phyloP scores from a whole-genome alignment of 2,113 vertebrate genomes.

The Pedetes capensis region DNA sequence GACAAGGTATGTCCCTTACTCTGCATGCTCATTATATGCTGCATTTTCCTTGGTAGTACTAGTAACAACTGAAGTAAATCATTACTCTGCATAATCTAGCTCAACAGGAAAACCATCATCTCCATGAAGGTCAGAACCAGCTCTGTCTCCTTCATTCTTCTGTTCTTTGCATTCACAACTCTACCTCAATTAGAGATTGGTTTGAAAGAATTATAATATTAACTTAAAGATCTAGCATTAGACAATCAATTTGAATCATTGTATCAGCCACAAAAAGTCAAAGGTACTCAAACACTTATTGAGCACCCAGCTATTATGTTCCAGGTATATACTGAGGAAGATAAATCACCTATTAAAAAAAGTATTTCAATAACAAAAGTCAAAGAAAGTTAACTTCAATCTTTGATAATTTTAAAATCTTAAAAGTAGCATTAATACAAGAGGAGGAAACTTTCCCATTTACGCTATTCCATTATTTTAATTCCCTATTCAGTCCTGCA shows the following conservation, averaged over 20 bases:
- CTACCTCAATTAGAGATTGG: neutral
- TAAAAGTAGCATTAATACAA: neutral
- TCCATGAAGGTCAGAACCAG: neutral
- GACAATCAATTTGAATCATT: neutral
- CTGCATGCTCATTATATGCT: neutral
- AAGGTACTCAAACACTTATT: neutral
- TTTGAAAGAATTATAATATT: neutral
- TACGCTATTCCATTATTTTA: neutral
- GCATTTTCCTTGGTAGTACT: neutral
- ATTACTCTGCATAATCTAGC: neutral
- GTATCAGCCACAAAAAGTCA: neutral
- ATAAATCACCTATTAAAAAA: neutral
- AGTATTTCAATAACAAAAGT: neutral
- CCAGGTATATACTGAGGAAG: neutral
- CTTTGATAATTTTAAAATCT: constrained; percentile 12
- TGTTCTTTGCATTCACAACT: neutral
- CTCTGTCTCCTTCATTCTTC: neutral
- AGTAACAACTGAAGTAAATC: neutral
- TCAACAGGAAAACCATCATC: neutral
- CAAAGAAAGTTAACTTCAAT: neutral
- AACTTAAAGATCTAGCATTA: neutral
- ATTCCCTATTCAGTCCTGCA: neutral
- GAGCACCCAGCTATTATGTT: neutral
- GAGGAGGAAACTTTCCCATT: constrained; percentile 8
- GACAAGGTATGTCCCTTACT: neutral